These are phyloP conservation scores for Agelastica alni DNA, from an alignment of 2,888 invertebrate species.

Conservation along the genomic window DNA sequence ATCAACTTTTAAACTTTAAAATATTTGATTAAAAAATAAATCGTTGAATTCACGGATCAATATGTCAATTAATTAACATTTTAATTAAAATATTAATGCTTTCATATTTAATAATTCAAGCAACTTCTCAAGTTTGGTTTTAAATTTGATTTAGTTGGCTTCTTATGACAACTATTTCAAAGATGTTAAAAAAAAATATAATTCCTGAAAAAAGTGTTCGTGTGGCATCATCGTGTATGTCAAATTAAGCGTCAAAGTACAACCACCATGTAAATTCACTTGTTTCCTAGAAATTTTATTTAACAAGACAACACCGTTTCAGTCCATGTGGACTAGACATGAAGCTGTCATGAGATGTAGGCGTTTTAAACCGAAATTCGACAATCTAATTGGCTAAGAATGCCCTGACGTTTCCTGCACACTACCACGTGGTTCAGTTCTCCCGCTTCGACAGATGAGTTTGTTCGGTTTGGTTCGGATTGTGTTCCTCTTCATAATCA, in stretches of 20 bases:
- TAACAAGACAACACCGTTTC: slow-evolving; percentile 36
- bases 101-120: too few relatives aligned
- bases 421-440: slow-evolving; percentile 52
- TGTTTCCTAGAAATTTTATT: slow-evolving; percentile 35
- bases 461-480: slow-evolving; percentile 36
- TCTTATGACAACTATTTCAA: too few relatives aligned
- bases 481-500: slow-evolving; percentile 36
- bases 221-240: slow-evolving; percentile 16
- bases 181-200: too few relatives aligned
- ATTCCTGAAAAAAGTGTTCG: not conserved
- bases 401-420: slow-evolving; percentile 47
- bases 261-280: slow-evolving; percentile 30
- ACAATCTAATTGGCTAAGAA: slow-evolving; percentile 37
- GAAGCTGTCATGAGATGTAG: slow-evolving; percentile 36
- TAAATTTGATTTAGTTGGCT: too few relatives aligned
- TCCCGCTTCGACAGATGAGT: slow-evolving; percentile 48
- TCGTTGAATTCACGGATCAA: too few relatives aligned
- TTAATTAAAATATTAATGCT: too few relatives aligned
- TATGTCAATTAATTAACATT: too few relatives aligned
- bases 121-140: too few relatives aligned
- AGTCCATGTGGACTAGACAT: slow-evolving; percentile 54
- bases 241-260: slow-evolving; percentile 13
- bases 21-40: too few relatives aligned
- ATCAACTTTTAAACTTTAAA: too few relatives aligned
- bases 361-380: slow-evolving; percentile 39